Conservation (phyloP, 1,140 invertebrate species). For the Vanessa atalanta region DNA sequence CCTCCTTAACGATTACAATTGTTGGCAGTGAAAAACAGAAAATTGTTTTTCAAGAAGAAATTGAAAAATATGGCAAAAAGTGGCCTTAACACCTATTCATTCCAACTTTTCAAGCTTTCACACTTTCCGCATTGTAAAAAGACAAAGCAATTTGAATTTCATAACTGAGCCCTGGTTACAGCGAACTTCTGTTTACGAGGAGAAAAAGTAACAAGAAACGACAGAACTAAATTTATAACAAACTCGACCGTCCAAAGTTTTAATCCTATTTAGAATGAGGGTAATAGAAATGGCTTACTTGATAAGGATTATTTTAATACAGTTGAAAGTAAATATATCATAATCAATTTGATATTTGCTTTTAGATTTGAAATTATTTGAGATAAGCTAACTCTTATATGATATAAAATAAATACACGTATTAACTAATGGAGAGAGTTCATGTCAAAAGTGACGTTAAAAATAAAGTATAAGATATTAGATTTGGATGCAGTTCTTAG, state of each 20-base stretch:
- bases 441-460: too few relatives aligned
- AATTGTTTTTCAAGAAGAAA: constrained; percentile 26
- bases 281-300: constrained; percentile 35
- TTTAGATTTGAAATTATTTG: background rate
- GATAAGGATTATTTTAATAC: constrained; percentile 27
- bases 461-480: background rate
- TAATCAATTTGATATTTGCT: background rate
- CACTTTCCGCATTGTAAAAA: constrained; percentile 34
- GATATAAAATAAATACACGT: background rate
- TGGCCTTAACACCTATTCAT: constrained; percentile 38
- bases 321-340: constrained; percentile 6
- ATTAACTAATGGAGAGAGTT: too few relatives aligned
- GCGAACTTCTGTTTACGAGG: constrained; percentile 34
- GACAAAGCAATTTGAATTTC: constrained; percentile 38
- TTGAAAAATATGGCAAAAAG: constrained; percentile 32
- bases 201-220: constrained; percentile 26
- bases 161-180: constrained; percentile 28
- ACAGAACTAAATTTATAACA: constrained; percentile 37
- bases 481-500: background rate
- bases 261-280: constrained; percentile 33
- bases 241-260: constrained; percentile 32
- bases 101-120: constrained; percentile 33
- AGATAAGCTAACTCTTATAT: too few relatives aligned
- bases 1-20: background rate
- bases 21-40: background rate